Evolutionary conservation across 2,888 invertebrate genomes (phyloP), one percentile per base, ranked within the genome.

Genomic region (Alloscopus bannaensis): DNA sequence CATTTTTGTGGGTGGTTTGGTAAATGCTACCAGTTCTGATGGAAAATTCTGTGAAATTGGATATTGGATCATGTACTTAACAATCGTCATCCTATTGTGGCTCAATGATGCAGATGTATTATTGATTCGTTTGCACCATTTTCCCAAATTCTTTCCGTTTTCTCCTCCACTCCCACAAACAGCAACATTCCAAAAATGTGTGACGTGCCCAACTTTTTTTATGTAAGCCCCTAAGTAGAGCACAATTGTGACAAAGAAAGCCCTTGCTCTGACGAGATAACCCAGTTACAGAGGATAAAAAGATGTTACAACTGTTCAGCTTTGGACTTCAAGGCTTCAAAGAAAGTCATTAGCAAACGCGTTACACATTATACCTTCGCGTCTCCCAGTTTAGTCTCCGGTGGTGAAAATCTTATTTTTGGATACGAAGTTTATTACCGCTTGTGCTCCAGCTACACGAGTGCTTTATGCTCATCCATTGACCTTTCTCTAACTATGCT

Each of bases 71-170:
- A 69, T 64, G 55, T 57, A 69, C 69, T 76, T 62, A 60, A 42
- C 50, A 76, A 64, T 64, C 69, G 29, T 59, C 13, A 40, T 13
- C 68, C 16, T 24, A 52, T 52, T 22, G 11, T 52, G 11, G 29
- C 18, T 71, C 78, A 78, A 71, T 78, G 78, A 78, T 78, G 70
- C 78, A 78, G 78, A 78, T 78, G 71, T 78, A 78, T n/a, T n/a
- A n/a, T 78, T 78, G 78, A 78, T 78, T 78, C 70, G 42, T 42
- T 65, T 78, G 78, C 78, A 57, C 65, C 66, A 40, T 47, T 70
- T 66, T 60, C 26, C 52, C 59, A 75, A 73, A 57, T 47, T 31
- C 31, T 28, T 52, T 57, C 42, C 18, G 31, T 52, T 28, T 42
- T 50, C 26, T 20, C 24, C 52, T 52, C 52, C 60, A 60, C 40